Percentiles rank a stretch among this genome's conserved stretches.
These are phyloP conservation scores for Gorsachius goisagi DNA, from an alignment of 2,113 vertebrate genomes.

Conservation along the genomic window DNA sequence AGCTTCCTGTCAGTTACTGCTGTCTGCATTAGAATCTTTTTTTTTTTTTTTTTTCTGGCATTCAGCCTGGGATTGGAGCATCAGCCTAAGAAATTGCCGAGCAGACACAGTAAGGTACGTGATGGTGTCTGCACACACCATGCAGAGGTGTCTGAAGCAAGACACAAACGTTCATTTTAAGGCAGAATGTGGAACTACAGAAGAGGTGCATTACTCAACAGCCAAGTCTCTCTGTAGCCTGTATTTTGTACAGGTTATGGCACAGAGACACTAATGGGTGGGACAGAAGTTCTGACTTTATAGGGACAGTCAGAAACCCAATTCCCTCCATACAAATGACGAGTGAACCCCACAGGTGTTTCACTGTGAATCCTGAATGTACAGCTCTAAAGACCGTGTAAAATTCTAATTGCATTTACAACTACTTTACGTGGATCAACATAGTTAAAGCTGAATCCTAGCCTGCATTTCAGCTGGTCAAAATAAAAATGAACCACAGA, in stretches of 20 bases:
- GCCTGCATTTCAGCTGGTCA: background rate
- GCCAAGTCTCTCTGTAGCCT: background rate
- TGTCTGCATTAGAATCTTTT: background rate
- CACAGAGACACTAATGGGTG: background rate
- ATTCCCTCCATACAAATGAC: background rate
- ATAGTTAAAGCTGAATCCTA: background rate
- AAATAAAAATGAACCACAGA: background rate
- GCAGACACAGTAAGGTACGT: background rate
- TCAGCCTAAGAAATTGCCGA: background rate
- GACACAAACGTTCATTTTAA: background rate
- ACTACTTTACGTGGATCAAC: background rate
- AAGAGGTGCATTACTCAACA: background rate
- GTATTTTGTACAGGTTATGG: background rate
- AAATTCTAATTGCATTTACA: background rate
- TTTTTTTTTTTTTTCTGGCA: background rate
- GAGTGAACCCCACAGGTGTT: background rate
- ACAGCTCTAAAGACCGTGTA: background rate
- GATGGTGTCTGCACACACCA: background rate
- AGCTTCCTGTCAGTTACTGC: conserved; percentile 6
- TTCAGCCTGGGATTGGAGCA: background rate
- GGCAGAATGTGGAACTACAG: background rate
- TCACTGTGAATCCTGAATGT: background rate
- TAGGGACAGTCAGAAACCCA: background rate
- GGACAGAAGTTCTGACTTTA: background rate
- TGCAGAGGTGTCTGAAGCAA: background rate